phyloP scores from a whole-genome alignment of 2,888 invertebrate species.

The Venusia cambrica region DNA sequence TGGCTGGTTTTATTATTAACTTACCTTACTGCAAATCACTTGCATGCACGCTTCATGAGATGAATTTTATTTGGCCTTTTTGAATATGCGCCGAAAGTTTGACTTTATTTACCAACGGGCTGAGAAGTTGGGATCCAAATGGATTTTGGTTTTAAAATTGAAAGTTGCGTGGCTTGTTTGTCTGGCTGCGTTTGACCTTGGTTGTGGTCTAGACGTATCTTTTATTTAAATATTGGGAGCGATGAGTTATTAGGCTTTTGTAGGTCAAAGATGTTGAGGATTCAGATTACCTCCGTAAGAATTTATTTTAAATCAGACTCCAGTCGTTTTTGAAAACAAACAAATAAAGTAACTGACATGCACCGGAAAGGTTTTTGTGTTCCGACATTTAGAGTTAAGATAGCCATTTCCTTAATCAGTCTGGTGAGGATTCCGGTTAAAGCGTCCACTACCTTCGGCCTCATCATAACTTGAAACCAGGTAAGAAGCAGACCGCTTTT shows the following conservation, averaged over 20 bases:
- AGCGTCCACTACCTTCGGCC: too few relatives aligned
- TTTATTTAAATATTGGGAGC: neutral
- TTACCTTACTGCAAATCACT: too few relatives aligned
- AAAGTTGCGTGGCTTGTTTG: constrained; percentile 21
- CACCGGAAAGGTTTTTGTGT: too few relatives aligned
- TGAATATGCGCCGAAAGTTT: constrained; percentile 55
- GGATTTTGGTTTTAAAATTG: constrained; percentile 25
- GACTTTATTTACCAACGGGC: constrained; percentile 31
- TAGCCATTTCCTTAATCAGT: too few relatives aligned
- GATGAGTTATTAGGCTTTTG: neutral
- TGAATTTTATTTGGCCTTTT: constrained; percentile 72
- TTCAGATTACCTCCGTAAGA: neutral
- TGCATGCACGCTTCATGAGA: constrained; percentile 62
- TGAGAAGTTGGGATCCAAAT: constrained; percentile 17
- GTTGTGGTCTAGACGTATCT: neutral
- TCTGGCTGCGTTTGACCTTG: constrained; percentile 24
- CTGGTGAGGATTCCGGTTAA: too few relatives aligned
- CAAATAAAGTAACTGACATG: too few relatives aligned
- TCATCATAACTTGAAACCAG: too few relatives aligned
- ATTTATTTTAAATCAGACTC: constrained; percentile 3
- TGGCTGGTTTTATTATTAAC: too few relatives aligned
- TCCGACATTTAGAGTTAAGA: too few relatives aligned
- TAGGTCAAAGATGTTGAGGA: neutral
- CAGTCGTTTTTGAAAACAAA: too few relatives aligned
- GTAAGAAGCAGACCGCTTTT: too few relatives aligned